phyloP scores from a whole-genome alignment of 2,888 invertebrate species.

The Cecidostiba fungosa region DNA sequence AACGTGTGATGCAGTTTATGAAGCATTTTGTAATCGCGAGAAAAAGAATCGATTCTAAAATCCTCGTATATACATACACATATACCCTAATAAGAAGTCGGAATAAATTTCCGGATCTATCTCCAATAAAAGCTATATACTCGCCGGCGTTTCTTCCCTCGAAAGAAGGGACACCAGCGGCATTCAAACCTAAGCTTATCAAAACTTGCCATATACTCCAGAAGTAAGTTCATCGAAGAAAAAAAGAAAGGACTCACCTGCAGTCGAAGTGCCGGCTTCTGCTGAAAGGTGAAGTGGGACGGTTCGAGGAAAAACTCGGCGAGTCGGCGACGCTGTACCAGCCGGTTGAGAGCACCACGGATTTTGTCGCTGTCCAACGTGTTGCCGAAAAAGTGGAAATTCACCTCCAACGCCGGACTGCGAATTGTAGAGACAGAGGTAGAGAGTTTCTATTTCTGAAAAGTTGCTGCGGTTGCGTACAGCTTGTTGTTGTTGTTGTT shows the following conservation, averaged over 20 bases:
- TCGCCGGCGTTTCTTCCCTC: neutral
- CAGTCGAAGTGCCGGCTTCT: conserved; percentile 87
- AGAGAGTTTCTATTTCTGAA: neutral
- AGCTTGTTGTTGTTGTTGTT: neutral
- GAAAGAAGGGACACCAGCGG: neutral
- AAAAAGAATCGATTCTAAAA: no score
- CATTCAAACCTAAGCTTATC: conserved; percentile 14
- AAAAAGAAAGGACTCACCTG: conserved; percentile 82
- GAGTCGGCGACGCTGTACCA: conserved; percentile 84
- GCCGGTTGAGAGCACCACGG: conserved; percentile 82
- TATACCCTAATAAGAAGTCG: no score
- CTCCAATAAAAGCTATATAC: neutral
- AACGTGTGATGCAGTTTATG: neutral
- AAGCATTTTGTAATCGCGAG: no score
- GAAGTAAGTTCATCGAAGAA: neutral
- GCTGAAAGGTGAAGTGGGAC: conserved; percentile 86
- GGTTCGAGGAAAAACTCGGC: conserved; percentile 84
- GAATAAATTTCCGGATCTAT: neutral
- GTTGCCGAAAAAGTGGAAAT: conserved; percentile 81
- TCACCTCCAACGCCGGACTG: conserved; percentile 77
- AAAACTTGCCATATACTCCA: neutral
- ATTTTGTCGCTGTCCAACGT: conserved; percentile 82
- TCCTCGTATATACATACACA: no score
- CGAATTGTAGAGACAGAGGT: conserved; percentile 11
- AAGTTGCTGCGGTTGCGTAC: neutral